These are phyloP conservation scores for Eueides isabella DNA, from an alignment of 1,140 invertebrate genomes.

Conservation along the genomic window DNA sequence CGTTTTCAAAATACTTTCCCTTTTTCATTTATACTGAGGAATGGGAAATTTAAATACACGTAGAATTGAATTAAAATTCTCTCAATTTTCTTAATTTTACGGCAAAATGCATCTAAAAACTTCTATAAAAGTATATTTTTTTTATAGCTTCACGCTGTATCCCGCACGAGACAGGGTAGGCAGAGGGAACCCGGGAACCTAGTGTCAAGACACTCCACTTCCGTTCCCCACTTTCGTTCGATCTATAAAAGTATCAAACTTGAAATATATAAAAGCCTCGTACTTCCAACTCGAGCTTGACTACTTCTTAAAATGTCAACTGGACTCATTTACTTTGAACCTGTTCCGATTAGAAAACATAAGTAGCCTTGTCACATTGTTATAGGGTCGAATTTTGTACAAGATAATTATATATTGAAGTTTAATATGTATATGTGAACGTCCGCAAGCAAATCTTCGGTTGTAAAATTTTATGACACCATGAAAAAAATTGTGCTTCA, in stretches of 20 bases:
- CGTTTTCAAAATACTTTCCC: too few relatives aligned
- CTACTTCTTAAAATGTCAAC: background rate
- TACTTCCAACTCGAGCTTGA: background rate
- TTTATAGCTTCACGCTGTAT: background rate
- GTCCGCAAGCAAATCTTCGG: slow-evolving; percentile 16
- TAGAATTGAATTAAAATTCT: too few relatives aligned
- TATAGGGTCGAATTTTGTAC: slow-evolving; percentile 16
- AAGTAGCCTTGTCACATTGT: background rate
- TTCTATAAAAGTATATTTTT: too few relatives aligned
- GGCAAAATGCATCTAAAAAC: too few relatives aligned
- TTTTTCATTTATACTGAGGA: too few relatives aligned
- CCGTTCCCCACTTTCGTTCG: too few relatives aligned
- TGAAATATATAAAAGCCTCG: background rate
- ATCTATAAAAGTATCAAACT: background rate
- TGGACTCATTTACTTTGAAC: background rate
- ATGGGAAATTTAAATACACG: too few relatives aligned
- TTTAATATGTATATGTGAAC: slow-evolving; percentile 26
- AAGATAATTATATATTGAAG: slow-evolving; percentile 9
- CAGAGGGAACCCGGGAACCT: too few relatives aligned
- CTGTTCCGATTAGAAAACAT: background rate
- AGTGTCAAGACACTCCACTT: too few relatives aligned
- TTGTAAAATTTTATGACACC: slow-evolving; percentile 23
- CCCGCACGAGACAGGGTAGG: too few relatives aligned
- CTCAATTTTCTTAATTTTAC: too few relatives aligned
- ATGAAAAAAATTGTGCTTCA: slow-evolving; percentile 6